Evolutionary conservation across 2,888 invertebrate genomes (phyloP).

Genomic region (Oscheius sp.): DNA sequence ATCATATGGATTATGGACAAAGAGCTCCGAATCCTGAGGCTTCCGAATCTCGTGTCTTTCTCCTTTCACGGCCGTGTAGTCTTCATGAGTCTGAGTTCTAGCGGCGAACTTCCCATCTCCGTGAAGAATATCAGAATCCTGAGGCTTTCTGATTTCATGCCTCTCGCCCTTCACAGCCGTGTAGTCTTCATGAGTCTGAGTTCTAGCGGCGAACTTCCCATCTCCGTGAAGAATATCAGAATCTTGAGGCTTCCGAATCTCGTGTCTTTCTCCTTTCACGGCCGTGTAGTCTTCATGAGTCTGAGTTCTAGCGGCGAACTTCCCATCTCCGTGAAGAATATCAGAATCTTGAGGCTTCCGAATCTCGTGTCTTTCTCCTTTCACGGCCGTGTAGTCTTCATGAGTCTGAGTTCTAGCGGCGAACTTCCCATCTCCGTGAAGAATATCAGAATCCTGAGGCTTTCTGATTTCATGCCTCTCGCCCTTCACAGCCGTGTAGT

Average conservation of each 20-base stretch:
- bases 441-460: neutral
- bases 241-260: slow-evolving; percentile 5
- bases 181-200: slow-evolving; percentile 13
- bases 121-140: slow-evolving; percentile 11
- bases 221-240: slow-evolving; percentile 9
- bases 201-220: slow-evolving; percentile 1
- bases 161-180: neutral
- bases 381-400: neutral
- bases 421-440: slow-evolving; percentile 12
- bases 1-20: neutral
- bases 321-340: slow-evolving; percentile 14
- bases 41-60: neutral
- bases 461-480: neutral
- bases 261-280: neutral
- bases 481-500: neutral
- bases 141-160: neutral
- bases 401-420: neutral
- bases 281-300: neutral
- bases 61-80: neutral
- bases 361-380: neutral
- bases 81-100: slow-evolving; percentile 5
- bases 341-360: neutral
- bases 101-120: slow-evolving; percentile 5
- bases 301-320: neutral
- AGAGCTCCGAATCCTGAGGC: neutral